These are phyloP conservation scores for Ichneumoninae sp. DNA, from an alignment of 2,888 invertebrate genomes.

Conservation along the genomic window DNA sequence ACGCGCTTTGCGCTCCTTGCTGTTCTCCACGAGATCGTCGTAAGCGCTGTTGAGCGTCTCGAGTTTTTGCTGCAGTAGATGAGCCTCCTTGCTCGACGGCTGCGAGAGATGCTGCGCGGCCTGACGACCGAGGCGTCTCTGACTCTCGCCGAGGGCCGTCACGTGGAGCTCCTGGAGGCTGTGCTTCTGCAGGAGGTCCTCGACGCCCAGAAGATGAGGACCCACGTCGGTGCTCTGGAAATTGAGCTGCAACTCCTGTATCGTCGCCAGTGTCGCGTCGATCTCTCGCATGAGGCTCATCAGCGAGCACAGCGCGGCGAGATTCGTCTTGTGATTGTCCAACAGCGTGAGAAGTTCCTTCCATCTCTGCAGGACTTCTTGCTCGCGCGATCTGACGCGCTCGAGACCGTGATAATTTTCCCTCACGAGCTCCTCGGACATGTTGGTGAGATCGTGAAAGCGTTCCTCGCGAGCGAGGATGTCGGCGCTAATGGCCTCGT, in stretches of 20 bases:
- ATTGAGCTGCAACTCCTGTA: constrained; percentile 92
- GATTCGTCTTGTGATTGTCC: constrained; percentile 92
- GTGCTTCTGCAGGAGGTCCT: constrained; percentile 97
- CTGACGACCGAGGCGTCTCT: constrained; percentile 90
- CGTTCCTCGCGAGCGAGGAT: constrained; percentile 97
- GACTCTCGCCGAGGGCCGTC: constrained; percentile 94
- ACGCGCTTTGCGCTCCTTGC: constrained; percentile 91
- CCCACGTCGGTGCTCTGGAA: constrained; percentile 95
- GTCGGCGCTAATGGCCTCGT: constrained; percentile 98
- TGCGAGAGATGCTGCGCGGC: constrained; percentile 82
- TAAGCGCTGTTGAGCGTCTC: constrained; percentile 92
- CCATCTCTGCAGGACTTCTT: constrained; percentile 95
- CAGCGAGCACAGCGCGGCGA: constrained; percentile 92
- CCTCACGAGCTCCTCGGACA: constrained; percentile 95
- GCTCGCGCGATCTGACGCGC: constrained; percentile 89
- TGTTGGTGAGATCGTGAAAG: constrained; percentile 95
- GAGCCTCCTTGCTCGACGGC: constrained; percentile 80
- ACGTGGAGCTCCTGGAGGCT: constrained; percentile 94
- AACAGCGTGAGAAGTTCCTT: constrained; percentile 92
- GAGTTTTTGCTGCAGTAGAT: constrained; percentile 89
- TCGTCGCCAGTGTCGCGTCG: constrained; percentile 93
- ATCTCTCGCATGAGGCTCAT: constrained; percentile 96
- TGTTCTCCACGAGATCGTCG: constrained; percentile 89
- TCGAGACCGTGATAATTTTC: constrained; percentile 97
- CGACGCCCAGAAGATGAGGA: constrained; percentile 96